Conservation (phyloP, 2,888 invertebrate genomes). For the Epinotia brunnichana region DNA sequence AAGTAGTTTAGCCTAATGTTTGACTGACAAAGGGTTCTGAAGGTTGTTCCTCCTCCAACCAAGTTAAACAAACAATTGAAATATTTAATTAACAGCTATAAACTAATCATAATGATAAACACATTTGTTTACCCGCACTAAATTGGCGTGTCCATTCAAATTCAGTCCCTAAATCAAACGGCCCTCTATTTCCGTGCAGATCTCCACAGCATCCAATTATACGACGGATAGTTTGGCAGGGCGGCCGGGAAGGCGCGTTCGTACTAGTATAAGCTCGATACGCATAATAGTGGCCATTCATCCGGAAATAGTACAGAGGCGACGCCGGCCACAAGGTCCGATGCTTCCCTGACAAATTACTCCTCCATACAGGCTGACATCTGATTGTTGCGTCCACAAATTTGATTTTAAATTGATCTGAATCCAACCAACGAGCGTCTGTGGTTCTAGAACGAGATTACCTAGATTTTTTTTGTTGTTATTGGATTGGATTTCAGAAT, state of each 20-base stretch:
- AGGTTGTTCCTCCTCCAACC: too few relatives aligned
- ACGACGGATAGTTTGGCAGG: conserved; percentile 58
- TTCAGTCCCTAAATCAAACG: conserved; percentile 19
- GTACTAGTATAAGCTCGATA: conserved; percentile 36
- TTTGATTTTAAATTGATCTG: conserved; percentile 39
- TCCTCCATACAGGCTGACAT: conserved; percentile 45
- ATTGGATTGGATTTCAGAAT: neutral
- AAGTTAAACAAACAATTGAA: neutral
- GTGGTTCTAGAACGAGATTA: conserved; percentile 1
- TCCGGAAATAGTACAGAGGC: conserved; percentile 65
- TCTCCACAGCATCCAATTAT: conserved; percentile 35
- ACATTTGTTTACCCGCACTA: conserved; percentile 9
- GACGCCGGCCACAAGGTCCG: conserved; percentile 36
- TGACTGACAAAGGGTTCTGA: too few relatives aligned
- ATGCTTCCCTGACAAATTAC: conserved; percentile 54
- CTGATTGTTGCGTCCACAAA: conserved; percentile 31
- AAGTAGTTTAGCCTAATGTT: too few relatives aligned
- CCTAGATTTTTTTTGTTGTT: neutral
- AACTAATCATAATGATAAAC: conserved; percentile 3
- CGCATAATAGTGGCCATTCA: conserved; percentile 61
- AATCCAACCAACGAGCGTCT: neutral
- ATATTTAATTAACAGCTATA: neutral
- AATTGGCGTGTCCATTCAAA: conserved; percentile 29
- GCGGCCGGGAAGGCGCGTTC: conserved; percentile 61
- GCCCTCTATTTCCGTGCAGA: conserved; percentile 31